Conservation (phyloP, 2,888 invertebrate genomes). For the Luperina testacea region DNA sequence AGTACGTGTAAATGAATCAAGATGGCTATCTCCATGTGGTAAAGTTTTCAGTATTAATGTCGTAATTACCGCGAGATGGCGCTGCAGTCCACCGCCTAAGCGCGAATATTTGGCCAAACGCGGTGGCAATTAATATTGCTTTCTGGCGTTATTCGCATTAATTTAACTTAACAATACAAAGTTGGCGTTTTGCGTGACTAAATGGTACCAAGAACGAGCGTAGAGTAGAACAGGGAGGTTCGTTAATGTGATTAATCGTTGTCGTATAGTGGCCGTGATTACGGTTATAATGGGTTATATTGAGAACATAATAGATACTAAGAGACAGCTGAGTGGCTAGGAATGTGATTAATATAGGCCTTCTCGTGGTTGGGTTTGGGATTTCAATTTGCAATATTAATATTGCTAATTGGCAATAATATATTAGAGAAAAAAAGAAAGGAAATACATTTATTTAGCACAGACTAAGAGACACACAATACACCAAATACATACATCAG, state of each 20-base stretch:
- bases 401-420: not conserved
- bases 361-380: constrained; percentile 2
- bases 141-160: constrained; percentile 81
- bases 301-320: constrained; percentile 59
- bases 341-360: constrained; percentile 45
- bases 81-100: constrained; percentile 66
- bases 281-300: constrained; percentile 55
- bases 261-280: constrained; percentile 56
- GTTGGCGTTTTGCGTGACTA: constrained; percentile 78
- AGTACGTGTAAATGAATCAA: constrained; percentile 47
- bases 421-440: not conserved
- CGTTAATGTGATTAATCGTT: constrained; percentile 69
- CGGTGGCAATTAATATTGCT: constrained; percentile 81
- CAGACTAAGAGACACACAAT: too few relatives aligned
- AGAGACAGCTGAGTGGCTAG: constrained; percentile 58
- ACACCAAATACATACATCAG: too few relatives aligned
- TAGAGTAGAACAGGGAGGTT: constrained; percentile 49
- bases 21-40: constrained; percentile 59
- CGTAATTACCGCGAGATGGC: constrained; percentile 71
- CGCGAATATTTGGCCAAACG: constrained; percentile 78
- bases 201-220: constrained; percentile 64
- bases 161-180: constrained; percentile 85
- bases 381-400: constrained; percentile 23
- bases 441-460: too few relatives aligned
- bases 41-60: constrained; percentile 75